A percentile compares a stretch with the other conserved stretches of the same genome.
These are phyloP conservation scores for Eugnorisma glareosa DNA, from an alignment of 2,888 invertebrate species.

Conservation along the genomic window DNA sequence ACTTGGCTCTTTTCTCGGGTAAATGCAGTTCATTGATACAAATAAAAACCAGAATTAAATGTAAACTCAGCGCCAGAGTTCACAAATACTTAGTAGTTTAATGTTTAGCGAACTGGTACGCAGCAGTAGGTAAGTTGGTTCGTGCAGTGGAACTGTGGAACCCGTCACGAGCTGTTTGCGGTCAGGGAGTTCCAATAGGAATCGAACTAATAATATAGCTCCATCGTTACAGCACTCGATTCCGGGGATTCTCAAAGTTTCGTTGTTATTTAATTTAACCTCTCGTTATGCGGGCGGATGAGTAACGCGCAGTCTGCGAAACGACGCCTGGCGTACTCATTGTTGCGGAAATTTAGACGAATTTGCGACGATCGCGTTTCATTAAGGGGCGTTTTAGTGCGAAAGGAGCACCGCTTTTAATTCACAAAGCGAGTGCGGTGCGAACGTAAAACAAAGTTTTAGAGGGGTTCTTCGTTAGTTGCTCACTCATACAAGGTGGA, in stretches of 20 bases:
- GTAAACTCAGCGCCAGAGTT: slow-evolving; percentile 36
- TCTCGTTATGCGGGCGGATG: slow-evolving; percentile 85
- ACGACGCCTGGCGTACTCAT: slow-evolving; percentile 82
- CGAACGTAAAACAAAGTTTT: slow-evolving; percentile 85
- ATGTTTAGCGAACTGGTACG: slow-evolving; percentile 44
- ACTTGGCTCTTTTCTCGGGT: slow-evolving; percentile 31
- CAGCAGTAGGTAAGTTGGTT: slow-evolving; percentile 39
- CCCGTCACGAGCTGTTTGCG: slow-evolving; percentile 80
- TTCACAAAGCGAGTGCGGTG: slow-evolving; percentile 85
- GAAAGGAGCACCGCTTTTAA: slow-evolving; percentile 84
- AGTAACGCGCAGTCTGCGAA: slow-evolving; percentile 81
- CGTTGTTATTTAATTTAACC: slow-evolving; percentile 88
- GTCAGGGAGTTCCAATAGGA: slow-evolving; percentile 81
- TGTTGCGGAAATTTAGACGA: slow-evolving; percentile 88
- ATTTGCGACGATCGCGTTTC: slow-evolving; percentile 87
- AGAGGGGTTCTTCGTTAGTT: slow-evolving; percentile 86
- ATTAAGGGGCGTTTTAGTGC: slow-evolving; percentile 86
- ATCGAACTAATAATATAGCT: slow-evolving; percentile 80
- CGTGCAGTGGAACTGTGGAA: slow-evolving; percentile 56
- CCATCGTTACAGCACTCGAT: slow-evolving; percentile 71
- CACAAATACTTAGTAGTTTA: slow-evolving; percentile 42
- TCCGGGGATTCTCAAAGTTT: slow-evolving; percentile 80
- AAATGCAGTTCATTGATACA: slow-evolving; percentile 55
- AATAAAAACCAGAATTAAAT: slow-evolving; percentile 53
- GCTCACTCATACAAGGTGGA: slow-evolving; percentile 82